These are phyloP conservation scores for Rosalia funebris DNA, from an alignment of 2,888 invertebrate genomes.

Conservation along the genomic window DNA sequence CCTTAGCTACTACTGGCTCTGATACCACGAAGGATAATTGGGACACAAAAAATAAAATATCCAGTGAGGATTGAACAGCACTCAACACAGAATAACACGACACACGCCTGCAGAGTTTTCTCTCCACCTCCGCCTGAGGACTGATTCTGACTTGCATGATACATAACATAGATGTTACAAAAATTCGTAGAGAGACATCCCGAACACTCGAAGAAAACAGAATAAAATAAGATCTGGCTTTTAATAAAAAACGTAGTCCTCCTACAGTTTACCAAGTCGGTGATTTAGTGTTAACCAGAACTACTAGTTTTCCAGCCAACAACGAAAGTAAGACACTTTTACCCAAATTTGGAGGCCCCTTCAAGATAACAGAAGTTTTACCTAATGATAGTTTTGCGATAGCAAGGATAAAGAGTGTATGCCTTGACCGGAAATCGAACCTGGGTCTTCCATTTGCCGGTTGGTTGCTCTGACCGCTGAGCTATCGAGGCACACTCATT, in stretches of 20 bases:
- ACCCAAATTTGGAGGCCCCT: neutral
- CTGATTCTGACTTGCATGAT: constrained; percentile 24
- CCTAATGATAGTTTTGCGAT: constrained; percentile 30
- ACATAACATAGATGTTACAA: constrained; percentile 30
- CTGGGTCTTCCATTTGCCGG: too few relatives aligned
- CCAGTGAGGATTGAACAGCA: constrained; percentile 41
- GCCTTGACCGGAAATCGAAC: neutral
- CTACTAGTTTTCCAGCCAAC: constrained; percentile 27
- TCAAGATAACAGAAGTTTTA: constrained; percentile 23
- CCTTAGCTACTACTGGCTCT: constrained; percentile 35
- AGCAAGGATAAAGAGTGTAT: too few relatives aligned
- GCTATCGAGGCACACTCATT: too few relatives aligned
- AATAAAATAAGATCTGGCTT: constrained; percentile 18
- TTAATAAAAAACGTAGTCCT: constrained; percentile 26
- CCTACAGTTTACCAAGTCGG: constrained; percentile 24
- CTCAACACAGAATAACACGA: constrained; percentile 35
- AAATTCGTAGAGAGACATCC: constrained; percentile 18
- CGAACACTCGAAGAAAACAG: constrained; percentile 21
- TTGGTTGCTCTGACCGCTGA: too few relatives aligned
- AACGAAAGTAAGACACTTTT: constrained; percentile 20
- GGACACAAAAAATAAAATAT: constrained; percentile 42
- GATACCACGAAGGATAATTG: constrained; percentile 16
- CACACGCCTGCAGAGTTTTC: constrained; percentile 23
- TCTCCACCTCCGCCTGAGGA: constrained; percentile 25
- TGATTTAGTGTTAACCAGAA: constrained; percentile 29